Percentiles rank a stretch among this genome's conserved stretches.
These are phyloP conservation scores for Zosterops japonicus DNA, from an alignment of 2,113 vertebrate species.

Conservation along the genomic window DNA sequence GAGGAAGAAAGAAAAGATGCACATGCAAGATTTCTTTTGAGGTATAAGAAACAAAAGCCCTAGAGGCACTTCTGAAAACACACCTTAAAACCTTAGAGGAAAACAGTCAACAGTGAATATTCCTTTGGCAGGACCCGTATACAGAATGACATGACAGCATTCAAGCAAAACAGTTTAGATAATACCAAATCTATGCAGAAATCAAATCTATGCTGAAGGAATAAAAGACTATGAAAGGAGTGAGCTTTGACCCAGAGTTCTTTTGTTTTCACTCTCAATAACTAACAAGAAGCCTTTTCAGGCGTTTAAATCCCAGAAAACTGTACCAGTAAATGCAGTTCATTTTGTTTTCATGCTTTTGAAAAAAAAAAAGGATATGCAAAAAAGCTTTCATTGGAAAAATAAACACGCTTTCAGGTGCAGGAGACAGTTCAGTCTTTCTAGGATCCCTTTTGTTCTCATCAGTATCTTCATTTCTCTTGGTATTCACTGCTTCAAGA, in stretches of 20 bases:
- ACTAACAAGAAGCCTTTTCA: background rate
- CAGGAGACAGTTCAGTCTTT: background rate
- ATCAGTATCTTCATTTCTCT: background rate
- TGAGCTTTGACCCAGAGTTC: conserved; percentile 31
- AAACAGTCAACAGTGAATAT: conserved; percentile 14
- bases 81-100: background rate
- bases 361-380: background rate
- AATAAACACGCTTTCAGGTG: background rate
- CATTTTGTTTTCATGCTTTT: background rate
- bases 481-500: background rate
- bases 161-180: conserved; percentile 4
- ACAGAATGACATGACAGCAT: background rate
- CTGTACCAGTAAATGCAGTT: background rate
- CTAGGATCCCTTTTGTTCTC: background rate
- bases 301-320: background rate
- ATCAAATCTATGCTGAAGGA: conserved; percentile 5
- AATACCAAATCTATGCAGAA: conserved; percentile 44
- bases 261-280: conserved; percentile 24
- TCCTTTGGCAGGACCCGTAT: background rate
- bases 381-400: background rate
- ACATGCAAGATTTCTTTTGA: background rate
- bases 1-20: conserved; percentile 7
- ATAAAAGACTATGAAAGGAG: conserved; percentile 5
- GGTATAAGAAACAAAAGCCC: conserved; percentile 24
- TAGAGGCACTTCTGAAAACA: conserved; percentile 23